Conservation (phyloP, 1,140 invertebrate genomes). For the Cepaea nemoralis region DNA sequence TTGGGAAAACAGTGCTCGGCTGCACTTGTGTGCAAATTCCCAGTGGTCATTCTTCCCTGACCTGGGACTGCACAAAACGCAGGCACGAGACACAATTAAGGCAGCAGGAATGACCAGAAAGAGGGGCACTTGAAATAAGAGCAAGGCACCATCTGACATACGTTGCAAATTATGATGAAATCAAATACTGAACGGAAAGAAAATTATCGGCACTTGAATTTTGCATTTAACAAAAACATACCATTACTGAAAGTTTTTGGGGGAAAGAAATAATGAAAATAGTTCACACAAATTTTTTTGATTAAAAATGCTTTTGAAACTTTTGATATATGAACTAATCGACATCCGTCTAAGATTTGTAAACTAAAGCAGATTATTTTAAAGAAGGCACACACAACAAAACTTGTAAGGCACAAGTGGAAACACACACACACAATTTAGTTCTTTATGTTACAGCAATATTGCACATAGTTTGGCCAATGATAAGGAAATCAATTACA, state of each 20-base stretch:
- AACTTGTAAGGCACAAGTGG: not conserved
- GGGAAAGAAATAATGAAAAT: too few relatives aligned
- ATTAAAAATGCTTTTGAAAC: too few relatives aligned
- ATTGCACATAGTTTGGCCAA: not conserved
- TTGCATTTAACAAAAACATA: too few relatives aligned
- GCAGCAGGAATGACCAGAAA: constrained; percentile 27
- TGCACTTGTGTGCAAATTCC: not conserved
- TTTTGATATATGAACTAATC: too few relatives aligned
- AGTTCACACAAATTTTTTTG: too few relatives aligned
- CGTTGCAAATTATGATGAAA: too few relatives aligned
- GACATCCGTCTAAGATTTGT: too few relatives aligned
- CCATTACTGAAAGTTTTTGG: too few relatives aligned
- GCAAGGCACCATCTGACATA: not conserved
- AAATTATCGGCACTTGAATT: too few relatives aligned
- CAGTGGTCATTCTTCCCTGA: not conserved
- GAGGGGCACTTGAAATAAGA: not conserved
- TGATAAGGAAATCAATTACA: not conserved
- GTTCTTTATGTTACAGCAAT: not conserved
- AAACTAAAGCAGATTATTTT: too few relatives aligned
- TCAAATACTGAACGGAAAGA: too few relatives aligned
- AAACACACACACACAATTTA: not conserved
- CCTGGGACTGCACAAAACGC: not conserved
- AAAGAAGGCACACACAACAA: not conserved
- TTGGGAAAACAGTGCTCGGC: constrained; percentile 24
- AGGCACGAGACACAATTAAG: not conserved